Conservation (phyloP, 2,113 vertebrate species). For the Tamias sibiricus region DNA sequence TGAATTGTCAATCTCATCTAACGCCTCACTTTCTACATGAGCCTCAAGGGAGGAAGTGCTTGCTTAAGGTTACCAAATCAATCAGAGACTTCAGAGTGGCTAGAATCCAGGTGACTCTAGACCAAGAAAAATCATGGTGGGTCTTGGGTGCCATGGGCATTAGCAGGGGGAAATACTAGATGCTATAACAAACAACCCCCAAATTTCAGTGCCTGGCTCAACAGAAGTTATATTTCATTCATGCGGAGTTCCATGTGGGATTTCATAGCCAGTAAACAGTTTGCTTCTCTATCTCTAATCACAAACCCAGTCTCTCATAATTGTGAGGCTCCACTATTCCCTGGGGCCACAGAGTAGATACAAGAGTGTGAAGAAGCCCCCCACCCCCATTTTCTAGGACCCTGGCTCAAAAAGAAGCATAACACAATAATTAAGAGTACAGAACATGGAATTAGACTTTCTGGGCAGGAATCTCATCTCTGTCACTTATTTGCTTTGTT, state of each 20-base stretch:
- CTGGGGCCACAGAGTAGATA: not conserved
- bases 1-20: not conserved
- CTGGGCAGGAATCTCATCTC: not conserved
- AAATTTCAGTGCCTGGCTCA: not conserved
- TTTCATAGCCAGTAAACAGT: not conserved
- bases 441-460: not conserved
- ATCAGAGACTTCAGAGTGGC: not conserved
- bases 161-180: not conserved
- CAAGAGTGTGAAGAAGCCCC: not conserved
- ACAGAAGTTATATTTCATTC: constrained; percentile 33
- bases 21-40: not conserved
- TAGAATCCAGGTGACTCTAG: not conserved
- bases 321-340: not conserved
- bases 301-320: not conserved
- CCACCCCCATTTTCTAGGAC: not conserved
- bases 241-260: not conserved
- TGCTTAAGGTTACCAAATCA: not conserved
- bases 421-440: not conserved
- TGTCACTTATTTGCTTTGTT: constrained; percentile 9
- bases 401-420: not conserved
- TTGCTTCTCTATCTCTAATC: not conserved
- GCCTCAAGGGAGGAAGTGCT: not conserved
- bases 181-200: not conserved
- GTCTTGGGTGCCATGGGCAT: not conserved
- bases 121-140: not conserved